Conservation (phyloP, 23 tunicate species). For the Ciona savignyi region DNA sequence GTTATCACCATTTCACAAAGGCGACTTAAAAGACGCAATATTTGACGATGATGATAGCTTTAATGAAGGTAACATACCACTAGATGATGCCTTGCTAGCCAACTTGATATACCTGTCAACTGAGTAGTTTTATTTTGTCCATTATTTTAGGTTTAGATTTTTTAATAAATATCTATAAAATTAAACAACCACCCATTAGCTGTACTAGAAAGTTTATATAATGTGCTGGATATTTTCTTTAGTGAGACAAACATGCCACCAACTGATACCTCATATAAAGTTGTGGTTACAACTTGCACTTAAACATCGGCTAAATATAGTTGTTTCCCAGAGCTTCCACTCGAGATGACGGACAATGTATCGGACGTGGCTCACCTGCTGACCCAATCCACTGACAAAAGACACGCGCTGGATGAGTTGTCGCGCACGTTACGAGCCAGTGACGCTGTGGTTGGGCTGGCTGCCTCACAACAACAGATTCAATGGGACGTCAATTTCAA, state of each 20-base stretch:
- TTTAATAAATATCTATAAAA: too few relatives aligned
- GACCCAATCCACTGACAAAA: constrained; percentile 28
- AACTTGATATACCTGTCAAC: too few relatives aligned
- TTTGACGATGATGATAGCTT: constrained; percentile 70
- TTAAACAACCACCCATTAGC: too few relatives aligned
- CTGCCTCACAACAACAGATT: constrained; percentile 44
- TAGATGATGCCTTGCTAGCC: too few relatives aligned
- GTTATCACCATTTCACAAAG: constrained; percentile 22
- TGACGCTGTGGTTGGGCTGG: constrained; percentile 37
- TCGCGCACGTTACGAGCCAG: constrained; percentile 25
- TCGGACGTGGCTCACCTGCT: constrained; percentile 32
- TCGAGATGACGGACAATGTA: constrained; percentile 6
- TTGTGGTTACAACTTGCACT: too few relatives aligned
- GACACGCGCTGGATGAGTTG: constrained; percentile 24
- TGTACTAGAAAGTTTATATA: too few relatives aligned
- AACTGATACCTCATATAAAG: too few relatives aligned
- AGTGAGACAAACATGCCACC: too few relatives aligned
- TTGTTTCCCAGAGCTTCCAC: constrained; percentile 13
- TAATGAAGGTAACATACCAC: constrained; percentile 69
- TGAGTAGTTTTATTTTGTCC: too few relatives aligned
- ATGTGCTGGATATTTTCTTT: too few relatives aligned
- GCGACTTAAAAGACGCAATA: constrained; percentile 16
- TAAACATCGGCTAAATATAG: too few relatives aligned
- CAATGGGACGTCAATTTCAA: constrained; percentile 58
- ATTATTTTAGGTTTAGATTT: too few relatives aligned